phyloP scores from a whole-genome alignment of 2,888 invertebrate genomes.

The Taenaris catops region DNA sequence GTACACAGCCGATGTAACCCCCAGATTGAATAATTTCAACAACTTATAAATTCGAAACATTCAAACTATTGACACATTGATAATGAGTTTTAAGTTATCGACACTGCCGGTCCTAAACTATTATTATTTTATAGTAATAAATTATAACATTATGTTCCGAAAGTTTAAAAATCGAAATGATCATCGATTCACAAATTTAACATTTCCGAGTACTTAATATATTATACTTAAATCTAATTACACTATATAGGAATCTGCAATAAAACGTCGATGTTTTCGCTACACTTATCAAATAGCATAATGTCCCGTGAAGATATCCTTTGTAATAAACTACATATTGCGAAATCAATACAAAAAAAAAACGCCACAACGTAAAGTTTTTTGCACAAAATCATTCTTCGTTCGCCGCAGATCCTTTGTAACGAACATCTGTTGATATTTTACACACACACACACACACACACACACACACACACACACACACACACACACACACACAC shows the following conservation, averaged over 20 bases:
- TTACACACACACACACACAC: no score
- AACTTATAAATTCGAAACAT: slow-evolving; percentile 6
- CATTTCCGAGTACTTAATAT: slow-evolving; percentile 35
- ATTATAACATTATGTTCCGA: slow-evolving; percentile 43
- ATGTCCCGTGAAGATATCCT: no score
- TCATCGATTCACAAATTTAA: slow-evolving; percentile 24
- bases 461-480: no score
- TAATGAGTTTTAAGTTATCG: slow-evolving; percentile 29
- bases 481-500: no score
- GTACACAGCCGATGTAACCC: slow-evolving; percentile 17
- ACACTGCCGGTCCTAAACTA: slow-evolving; percentile 47
- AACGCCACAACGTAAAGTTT: no score
- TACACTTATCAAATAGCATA: slow-evolving; percentile 7
- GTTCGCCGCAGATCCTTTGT: no score
- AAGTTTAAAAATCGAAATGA: slow-evolving; percentile 43
- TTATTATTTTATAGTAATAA: slow-evolving; percentile 38
- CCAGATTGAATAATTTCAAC: slow-evolving; percentile 7
- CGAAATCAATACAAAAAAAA: no score
- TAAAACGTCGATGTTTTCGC: slow-evolving; percentile 39
- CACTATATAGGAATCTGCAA: slow-evolving; percentile 76
- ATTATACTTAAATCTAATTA: slow-evolving; percentile 64
- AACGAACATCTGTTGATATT: no score
- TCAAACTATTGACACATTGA: slow-evolving; percentile 6
- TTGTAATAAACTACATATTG: no score
- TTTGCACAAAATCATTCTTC: no score